Evolutionary conservation across 2,113 vertebrate genomes (phyloP).

Genomic region (Rutilus rutilus): DNA sequence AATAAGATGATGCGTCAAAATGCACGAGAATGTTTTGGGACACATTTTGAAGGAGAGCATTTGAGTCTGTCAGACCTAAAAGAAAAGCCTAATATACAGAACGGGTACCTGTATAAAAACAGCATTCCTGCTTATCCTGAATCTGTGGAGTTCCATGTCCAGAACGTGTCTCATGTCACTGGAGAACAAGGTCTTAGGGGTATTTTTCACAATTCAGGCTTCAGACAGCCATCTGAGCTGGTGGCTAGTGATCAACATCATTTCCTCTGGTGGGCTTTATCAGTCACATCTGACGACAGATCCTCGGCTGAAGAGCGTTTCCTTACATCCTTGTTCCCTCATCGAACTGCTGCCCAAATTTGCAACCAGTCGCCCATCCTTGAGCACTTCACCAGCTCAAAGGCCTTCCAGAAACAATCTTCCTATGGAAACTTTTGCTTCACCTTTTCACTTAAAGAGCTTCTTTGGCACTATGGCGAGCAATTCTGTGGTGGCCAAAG

Average conservation of each 20-base stretch:
- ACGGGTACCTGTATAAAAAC: neutral
- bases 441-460: slow-evolving; percentile 18
- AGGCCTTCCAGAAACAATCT: slow-evolving; percentile 37
- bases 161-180: slow-evolving; percentile 48
- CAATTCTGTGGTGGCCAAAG: neutral
- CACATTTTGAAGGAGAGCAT: neutral
- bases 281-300: neutral
- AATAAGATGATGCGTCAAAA: neutral
- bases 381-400: slow-evolving; percentile 36
- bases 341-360: neutral
- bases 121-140: slow-evolving; percentile 35
- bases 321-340: neutral
- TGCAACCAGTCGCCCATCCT: neutral
- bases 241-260: neutral
- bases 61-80: slow-evolving; percentile 12
- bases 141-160: neutral
- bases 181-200: neutral
- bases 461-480: slow-evolving; percentile 1
- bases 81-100: rapidly evolving
- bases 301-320: neutral
- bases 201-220: slow-evolving; percentile 20
- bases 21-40: neutral
- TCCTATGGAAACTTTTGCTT: slow-evolving; percentile 49
- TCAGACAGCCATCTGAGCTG: neutral
- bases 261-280: slow-evolving; percentile 30